A percentile compares a stretch with the other conserved stretches of the same genome.
phyloP scores from a whole-genome alignment of 2,797 vertebrate species.

The Tauraco hartlaubi region DNA sequence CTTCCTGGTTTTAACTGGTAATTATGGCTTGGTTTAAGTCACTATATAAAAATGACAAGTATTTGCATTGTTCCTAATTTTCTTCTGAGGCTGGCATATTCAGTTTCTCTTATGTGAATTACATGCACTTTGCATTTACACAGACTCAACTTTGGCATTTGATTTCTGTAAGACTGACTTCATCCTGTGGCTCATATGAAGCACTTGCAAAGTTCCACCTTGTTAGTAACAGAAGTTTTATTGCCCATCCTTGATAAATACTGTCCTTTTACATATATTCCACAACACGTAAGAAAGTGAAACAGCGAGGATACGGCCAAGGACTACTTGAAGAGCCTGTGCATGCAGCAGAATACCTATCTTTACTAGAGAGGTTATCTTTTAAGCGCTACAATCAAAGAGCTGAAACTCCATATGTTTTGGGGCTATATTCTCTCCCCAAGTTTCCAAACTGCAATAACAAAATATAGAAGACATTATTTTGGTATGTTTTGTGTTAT shows the following conservation, averaged over 20 bases:
- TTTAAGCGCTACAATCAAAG: not conserved
- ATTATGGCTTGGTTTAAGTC: not conserved
- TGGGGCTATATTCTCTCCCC: not conserved
- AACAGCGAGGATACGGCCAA: not conserved
- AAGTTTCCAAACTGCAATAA: not conserved
- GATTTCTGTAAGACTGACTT: not conserved
- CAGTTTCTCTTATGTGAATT: not conserved
- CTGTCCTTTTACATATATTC: not conserved
- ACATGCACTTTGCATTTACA: not conserved
- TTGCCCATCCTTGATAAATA: not conserved
- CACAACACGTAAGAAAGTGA: not conserved
- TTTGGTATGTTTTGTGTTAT: not conserved
- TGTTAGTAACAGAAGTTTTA: not conserved
- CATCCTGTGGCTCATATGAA: not conserved
- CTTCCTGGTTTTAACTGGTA: not conserved
- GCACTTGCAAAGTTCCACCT: not conserved
- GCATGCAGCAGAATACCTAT: not conserved
- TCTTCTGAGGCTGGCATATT: not conserved
- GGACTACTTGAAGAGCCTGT: not conserved
- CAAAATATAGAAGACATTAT: not conserved
- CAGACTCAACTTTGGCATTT: not conserved
- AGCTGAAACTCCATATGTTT: not conserved
- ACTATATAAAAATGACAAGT: not conserved
- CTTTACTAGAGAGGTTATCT: not conserved
- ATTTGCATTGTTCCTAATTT: not conserved